A percentile compares a stretch with the other conserved stretches of the same genome.
phyloP scores from a whole-genome alignment of 2,797 vertebrate species.

The Molothrus aeneus region DNA sequence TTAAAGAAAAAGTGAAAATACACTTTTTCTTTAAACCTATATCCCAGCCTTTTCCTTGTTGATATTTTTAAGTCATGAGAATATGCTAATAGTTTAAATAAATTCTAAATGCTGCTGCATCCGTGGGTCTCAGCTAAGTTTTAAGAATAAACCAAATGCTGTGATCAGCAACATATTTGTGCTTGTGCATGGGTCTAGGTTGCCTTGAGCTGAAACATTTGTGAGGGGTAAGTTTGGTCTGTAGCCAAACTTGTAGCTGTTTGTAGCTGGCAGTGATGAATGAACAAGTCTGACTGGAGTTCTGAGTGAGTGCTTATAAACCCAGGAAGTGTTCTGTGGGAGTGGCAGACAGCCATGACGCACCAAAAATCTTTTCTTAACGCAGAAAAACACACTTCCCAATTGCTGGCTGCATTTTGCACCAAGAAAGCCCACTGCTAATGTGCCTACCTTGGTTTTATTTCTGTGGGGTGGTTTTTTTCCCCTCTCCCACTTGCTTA shows the following conservation, averaged over 20 bases:
- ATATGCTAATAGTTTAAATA: not conserved
- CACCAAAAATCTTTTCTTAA: not conserved
- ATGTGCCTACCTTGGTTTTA: not conserved
- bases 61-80: not conserved
- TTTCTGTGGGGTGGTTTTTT: accelerated
- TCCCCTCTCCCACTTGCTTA: not conserved
- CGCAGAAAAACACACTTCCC: not conserved
- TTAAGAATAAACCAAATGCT: not conserved
- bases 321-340: not conserved
- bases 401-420: not conserved
- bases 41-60: not conserved
- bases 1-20: no score
- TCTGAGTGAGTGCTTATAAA: not conserved
- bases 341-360: not conserved
- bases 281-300: not conserved
- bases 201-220: not conserved
- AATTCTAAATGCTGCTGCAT: not conserved
- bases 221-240: not conserved
- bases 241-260: not conserved
- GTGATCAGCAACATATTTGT: not conserved
- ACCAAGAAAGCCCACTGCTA: not conserved
- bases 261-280: not conserved
- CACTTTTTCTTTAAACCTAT: not conserved
- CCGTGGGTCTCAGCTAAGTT: not conserved
- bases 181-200: not conserved